Base-by-base conservation (phyloP, 2,888 invertebrate genomes). In the Pammene fasciana region DNA sequence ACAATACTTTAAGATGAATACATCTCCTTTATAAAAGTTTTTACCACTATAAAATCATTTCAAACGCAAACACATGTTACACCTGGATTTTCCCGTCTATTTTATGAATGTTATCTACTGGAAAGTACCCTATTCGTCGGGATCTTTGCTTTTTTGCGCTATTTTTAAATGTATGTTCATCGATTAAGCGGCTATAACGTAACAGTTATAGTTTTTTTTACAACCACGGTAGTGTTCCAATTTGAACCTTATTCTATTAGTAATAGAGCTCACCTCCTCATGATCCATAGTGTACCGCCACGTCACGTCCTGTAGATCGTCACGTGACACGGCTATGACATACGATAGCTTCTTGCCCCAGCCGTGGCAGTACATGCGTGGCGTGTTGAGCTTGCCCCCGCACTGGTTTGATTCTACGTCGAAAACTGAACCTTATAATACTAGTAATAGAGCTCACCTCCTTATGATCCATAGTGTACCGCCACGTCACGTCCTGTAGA, bases 401-500 rank as follows among this genome's bases (percentile, higher is more conserved):
- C 99, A 99, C 0, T 99, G 97, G 92, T 99, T 36, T 7, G 7
- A 36, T 7, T 36, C 7, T 50, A 8, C 14, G 34, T 34, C 2
- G n/a, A 0, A 54, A 55, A 14, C 10, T 36, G 14, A 38, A 16
- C 55, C 55, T 11, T 38, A 55, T 6, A 4, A 7, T 11, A 2
- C 0, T 13, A n/a, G n/a, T n/a, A 18, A n/a, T 43, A 26, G 26
- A 45, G 59, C 61, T 77, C 6, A 94, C 93, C 78, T 93, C 86
- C 48, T 91, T 85, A 76, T 94, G 95, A 66, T 95, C 81, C 56
- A 14, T 94, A 5, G 87, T 89, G 74, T 90, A 92, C 50, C 99
- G 93, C 99, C 99, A 99, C 0, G 99, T 98, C 41, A 99, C 99
- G 86, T 99, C 99, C 82, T 97, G 97, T 1, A 96, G 86, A 82